Conservation (phyloP, 2,797 vertebrate species). For the Zonotrichia albicollis region DNA sequence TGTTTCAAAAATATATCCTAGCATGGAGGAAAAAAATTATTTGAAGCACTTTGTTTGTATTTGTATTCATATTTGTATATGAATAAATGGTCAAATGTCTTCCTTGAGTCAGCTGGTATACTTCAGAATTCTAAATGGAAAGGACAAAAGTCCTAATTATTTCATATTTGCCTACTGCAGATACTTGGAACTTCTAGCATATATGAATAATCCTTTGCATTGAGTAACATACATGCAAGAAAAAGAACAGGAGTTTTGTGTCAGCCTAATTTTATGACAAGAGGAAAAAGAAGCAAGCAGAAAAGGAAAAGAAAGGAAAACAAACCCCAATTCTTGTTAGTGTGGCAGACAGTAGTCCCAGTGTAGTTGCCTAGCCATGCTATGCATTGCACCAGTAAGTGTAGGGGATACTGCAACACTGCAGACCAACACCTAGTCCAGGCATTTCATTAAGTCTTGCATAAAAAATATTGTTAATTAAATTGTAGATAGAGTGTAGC, state of each 20-base stretch:
- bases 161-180: background rate
- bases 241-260: background rate
- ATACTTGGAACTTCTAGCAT: background rate
- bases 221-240: background rate
- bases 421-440: background rate
- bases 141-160: background rate
- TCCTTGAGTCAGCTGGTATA: background rate
- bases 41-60: background rate
- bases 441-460: background rate
- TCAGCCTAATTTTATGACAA: background rate
- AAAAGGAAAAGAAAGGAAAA: background rate
- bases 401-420: background rate
- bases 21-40: background rate
- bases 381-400: background rate
- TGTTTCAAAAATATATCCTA: background rate
- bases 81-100: background rate
- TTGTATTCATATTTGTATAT: background rate
- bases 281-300: background rate
- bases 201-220: background rate
- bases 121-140: background rate
- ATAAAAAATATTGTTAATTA: background rate
- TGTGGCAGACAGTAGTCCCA: background rate
- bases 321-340: background rate
- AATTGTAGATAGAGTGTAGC: background rate
- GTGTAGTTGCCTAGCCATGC: background rate